phyloP scores from a whole-genome alignment of 30 jellyfish, hydroid and myxozoan species.

The Aurelia aurita region DNA sequence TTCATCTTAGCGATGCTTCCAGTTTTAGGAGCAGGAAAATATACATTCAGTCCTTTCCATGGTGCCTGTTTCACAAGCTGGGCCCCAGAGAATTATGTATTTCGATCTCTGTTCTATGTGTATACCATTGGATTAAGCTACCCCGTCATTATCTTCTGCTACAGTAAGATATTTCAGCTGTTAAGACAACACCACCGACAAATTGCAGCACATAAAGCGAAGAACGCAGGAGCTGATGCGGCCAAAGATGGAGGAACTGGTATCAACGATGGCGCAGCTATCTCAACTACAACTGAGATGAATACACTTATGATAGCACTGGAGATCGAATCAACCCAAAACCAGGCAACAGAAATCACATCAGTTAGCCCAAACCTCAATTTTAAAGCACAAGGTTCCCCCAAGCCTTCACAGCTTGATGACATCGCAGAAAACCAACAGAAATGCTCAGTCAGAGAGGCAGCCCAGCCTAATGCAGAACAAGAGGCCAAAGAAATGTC shows the following conservation, averaged over 20 bases:
- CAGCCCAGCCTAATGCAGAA: background rate
- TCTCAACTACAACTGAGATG: no score
- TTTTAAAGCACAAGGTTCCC: background rate
- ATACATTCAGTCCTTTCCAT: slow-evolving; percentile 66
- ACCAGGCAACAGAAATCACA: slow-evolving; percentile 1
- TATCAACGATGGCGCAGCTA: no score
- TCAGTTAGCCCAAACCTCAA: background rate
- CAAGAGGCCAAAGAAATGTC: background rate
- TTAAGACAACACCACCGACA: slow-evolving; percentile 50
- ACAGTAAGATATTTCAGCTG: slow-evolving; percentile 24
- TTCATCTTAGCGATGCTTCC: slow-evolving; percentile 70
- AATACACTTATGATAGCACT: no score
- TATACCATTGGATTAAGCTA: slow-evolving; percentile 46
- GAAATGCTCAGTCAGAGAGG: background rate
- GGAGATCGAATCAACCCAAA: no score
- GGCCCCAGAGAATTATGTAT: slow-evolving; percentile 52
- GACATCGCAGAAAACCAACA: background rate
- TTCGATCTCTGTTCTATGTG: slow-evolving; percentile 70
- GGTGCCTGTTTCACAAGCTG: slow-evolving; percentile 88
- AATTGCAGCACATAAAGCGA: slow-evolving; percentile 2
- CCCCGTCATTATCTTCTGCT: slow-evolving; percentile 63
- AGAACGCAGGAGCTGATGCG: background rate
- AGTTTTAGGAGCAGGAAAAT: slow-evolving; percentile 72
- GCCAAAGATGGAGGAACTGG: background rate
- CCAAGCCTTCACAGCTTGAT: background rate